phyloP scores from a whole-genome alignment of 1,140 invertebrate species.

The Pemphigus obesinymphae region DNA sequence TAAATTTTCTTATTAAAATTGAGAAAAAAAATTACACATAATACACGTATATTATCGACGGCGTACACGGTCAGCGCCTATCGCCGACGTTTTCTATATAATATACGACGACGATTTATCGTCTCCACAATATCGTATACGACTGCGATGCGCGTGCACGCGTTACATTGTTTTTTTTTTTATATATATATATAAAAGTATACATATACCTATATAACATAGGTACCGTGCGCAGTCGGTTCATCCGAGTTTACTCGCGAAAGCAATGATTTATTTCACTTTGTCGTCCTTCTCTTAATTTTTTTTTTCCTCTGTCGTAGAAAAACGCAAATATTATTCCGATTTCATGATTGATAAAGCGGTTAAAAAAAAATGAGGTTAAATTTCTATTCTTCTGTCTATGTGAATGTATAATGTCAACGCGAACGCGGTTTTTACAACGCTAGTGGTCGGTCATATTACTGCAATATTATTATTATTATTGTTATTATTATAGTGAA shows the following conservation, averaged over 20 bases:
- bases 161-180: slow-evolving; percentile 18
- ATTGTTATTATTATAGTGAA: not conserved
- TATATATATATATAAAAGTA: not conserved
- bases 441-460: not conserved
- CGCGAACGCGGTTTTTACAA: slow-evolving; percentile 12
- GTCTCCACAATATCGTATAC: not conserved
- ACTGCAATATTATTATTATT: not conserved
- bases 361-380: slow-evolving; percentile 29
- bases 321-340: slow-evolving; percentile 31
- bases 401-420: slow-evolving; percentile 9
- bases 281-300: slow-evolving; percentile 24
- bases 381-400: slow-evolving; percentile 34
- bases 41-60: not conserved
- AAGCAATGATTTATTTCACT: slow-evolving; percentile 21
- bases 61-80: not conserved
- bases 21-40: not conserved
- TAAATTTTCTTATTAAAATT: not conserved
- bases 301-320: not conserved
- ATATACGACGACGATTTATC: slow-evolving; percentile 17
- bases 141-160: slow-evolving; percentile 4
- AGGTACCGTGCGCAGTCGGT: not conserved
- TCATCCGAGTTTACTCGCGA: slow-evolving; percentile 27
- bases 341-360: slow-evolving; percentile 34
- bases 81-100: slow-evolving; percentile 3
- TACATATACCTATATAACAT: not conserved